Evolutionary conservation across 2,113 vertebrate genomes (phyloP), one percentile per base, ranked within the genome.

Genomic region (Sapajus apella): DNA sequence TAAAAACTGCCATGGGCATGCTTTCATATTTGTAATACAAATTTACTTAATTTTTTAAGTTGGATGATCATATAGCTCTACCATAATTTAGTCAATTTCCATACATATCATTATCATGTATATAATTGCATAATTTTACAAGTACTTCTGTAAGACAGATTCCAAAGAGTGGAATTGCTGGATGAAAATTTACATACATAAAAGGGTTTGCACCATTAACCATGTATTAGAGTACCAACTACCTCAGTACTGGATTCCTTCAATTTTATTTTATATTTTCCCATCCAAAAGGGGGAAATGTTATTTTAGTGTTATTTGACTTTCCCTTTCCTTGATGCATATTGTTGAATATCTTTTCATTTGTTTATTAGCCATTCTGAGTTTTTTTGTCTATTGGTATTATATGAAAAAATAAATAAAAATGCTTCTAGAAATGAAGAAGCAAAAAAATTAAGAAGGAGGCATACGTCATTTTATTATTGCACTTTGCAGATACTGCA

Each of bases 381-480:
- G 12, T n/a, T 89, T 90, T 43, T 27, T 47, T n/a, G 17, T 90
- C 58, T 50, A 87, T 68, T 50, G 13, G 30, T 84, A 58, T 58
- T 91, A 47, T 56, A 6, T 87, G 27, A 87, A 87, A 96, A 87
- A 96, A 72, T 87, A 89, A 92, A 68, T 35, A 75, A 70, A 79
- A 96, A 52, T 81, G 12, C 47, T 94, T 83, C 55, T 45, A 70
- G 47, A 80, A 91, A 70, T 93, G 7, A 68, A 95, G 52, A 55
- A 77, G 5, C 7, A 88, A 87, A 82, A 68, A 66, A 18, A 86
- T 88, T 82, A 25, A 58, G 45, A 25, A 50, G 17, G 47, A 66
- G 27, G 75, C 16, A 32, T 77, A 32, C 27, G 8, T 77, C 75
- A 47, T 47, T 47, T 76, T 77, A 30, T 64, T 64, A 64, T 17